Base-by-base conservation (phyloP, 1,140 invertebrate species). In the Zaprionus tsacasi region DNA sequence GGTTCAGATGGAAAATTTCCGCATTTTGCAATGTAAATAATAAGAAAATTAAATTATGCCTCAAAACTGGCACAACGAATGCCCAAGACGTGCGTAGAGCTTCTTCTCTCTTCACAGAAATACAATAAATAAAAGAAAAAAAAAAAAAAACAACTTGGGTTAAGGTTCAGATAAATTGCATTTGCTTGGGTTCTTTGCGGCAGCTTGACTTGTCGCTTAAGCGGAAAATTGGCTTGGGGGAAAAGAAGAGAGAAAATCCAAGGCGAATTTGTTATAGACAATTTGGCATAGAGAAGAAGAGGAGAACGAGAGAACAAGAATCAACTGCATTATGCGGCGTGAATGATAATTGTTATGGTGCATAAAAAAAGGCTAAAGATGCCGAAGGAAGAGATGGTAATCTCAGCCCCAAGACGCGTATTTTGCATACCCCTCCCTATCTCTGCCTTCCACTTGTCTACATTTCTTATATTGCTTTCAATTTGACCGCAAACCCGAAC, bases 101-200 rank as follows among this genome's bases (percentile, higher is more conserved):
- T 21, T 1, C 21, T 21, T 21, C 21, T 21, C 21, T 21, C 21
- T 21, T 21, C 7, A 6, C 7, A 45, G 40, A 45, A n/a, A 43
- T 4, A 17, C 40, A 30, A 21, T 52, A 33, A 15, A 33, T 33
- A 10, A 71, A 56, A 43, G 27, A 27, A 60, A 52, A 27, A 21
- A 21, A 21, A 10, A 71, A 56, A 43, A 15, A 27, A 60, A 40
- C 27, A 60, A 45, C 48, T 54, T 71, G 80, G 83, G 77, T 70
- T 68, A 87, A 71, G 83, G 83, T 88, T 88, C 82, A 87, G 82
- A 79, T 63, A 87, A 87, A 87, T 87, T 87, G 82, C 79, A 79
- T 80, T 87, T 82, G 68, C 57, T 63, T 55, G 57, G 36, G 45
- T 40, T 63, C 17, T 52, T 6, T 15, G 52, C 43, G 5, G 65